Conservation (phyloP, 2,888 invertebrate genomes). For the Ectobius pallidus region DNA sequence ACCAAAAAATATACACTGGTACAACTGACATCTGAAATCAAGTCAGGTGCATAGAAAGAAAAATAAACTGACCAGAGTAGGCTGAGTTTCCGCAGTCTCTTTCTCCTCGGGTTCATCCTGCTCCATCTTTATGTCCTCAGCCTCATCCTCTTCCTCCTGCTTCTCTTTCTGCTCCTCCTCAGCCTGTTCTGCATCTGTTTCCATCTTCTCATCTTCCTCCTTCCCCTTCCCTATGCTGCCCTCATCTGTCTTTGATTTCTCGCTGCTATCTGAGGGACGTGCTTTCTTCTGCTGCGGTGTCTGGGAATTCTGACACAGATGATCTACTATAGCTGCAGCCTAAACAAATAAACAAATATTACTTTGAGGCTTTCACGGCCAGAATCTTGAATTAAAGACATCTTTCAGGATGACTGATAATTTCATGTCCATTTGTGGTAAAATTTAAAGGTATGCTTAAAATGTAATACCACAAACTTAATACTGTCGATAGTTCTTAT, state of each 20-base stretch:
- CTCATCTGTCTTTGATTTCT: constrained; percentile 31
- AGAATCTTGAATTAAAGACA: too few relatives aligned
- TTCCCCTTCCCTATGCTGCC: constrained; percentile 26
- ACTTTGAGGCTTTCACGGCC: too few relatives aligned
- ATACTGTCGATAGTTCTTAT: too few relatives aligned
- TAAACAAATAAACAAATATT: constrained; percentile 44
- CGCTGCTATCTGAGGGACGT: neutral
- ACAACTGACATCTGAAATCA: too few relatives aligned
- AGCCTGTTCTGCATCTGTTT: constrained; percentile 44
- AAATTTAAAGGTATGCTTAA: too few relatives aligned
- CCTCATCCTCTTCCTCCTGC: constrained; percentile 1
- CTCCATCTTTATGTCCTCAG: constrained; percentile 11
- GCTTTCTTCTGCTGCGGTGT: neutral
- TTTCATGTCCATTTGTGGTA: too few relatives aligned
- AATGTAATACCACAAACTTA: too few relatives aligned
- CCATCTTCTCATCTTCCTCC: constrained; percentile 59
- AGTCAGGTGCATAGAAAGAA: too few relatives aligned
- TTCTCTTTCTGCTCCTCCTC: neutral
- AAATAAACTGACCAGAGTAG: constrained; percentile 45
- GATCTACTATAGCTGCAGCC: constrained; percentile 65
- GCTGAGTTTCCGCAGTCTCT: constrained; percentile 13
- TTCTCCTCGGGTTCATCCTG: neutral
- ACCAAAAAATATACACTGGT: too few relatives aligned
- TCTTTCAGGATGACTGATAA: too few relatives aligned
- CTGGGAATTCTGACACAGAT: constrained; percentile 55